Conservation (phyloP, 2,113 vertebrate species). For the Silurus glanis region DNA sequence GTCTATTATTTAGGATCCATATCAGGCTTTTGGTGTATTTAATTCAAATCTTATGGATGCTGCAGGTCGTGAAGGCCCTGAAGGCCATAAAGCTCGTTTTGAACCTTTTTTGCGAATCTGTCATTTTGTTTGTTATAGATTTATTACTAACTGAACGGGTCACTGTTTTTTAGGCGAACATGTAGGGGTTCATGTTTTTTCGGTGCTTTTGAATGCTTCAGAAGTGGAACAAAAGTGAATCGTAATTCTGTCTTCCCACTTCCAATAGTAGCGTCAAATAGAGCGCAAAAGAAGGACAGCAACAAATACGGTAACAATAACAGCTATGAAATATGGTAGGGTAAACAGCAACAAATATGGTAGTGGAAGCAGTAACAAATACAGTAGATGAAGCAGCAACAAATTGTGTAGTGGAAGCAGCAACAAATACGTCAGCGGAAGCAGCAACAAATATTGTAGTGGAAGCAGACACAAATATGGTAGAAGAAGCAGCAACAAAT, state of each 20-base stretch:
- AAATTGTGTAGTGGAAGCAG: no score
- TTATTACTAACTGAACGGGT: background rate
- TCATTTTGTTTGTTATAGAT: background rate
- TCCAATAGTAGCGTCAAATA: background rate
- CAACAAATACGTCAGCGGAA: no score
- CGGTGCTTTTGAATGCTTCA: no score
- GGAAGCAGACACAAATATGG: no score
- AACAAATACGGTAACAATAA: background rate
- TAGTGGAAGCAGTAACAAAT: no score
- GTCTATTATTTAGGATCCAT: background rate
- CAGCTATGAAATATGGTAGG: background rate
- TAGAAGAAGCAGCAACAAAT: no score
- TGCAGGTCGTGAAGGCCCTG: no score
- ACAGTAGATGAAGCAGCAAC: no score
- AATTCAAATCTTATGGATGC: background rate
- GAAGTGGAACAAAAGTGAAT: background rate
- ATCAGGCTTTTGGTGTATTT: background rate
- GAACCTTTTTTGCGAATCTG: no score
- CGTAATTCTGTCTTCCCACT: background rate
- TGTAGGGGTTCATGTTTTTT: no score
- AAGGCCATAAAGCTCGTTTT: no score
- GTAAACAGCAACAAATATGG: background rate
- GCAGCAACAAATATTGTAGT: no score
- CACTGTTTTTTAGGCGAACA: background rate
- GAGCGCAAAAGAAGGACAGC: background rate